Percentiles rank a stretch among this genome's conserved stretches.
phyloP scores from a whole-genome alignment of 1,140 invertebrate genomes.

The Heliconius melpomene region DNA sequence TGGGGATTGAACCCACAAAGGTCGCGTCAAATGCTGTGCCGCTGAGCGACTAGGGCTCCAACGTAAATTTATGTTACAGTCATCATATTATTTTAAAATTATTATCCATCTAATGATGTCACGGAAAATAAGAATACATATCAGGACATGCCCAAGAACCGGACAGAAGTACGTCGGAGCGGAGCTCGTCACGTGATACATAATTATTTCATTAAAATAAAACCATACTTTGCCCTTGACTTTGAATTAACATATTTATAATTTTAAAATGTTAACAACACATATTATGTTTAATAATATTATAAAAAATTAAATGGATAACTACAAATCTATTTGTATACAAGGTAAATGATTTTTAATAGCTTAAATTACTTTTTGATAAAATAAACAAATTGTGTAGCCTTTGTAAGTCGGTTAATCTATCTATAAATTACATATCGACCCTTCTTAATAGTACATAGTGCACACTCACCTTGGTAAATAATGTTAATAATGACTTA shows the following conservation, averaged over 20 bases:
- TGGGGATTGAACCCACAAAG: too few relatives aligned
- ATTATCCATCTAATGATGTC: not conserved
- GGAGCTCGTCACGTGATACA: not conserved
- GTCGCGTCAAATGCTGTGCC: too few relatives aligned
- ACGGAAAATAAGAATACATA: not conserved
- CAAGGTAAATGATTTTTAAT: not conserved
- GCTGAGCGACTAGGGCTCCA: too few relatives aligned
- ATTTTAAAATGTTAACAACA: not conserved
- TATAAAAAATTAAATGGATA: not conserved
- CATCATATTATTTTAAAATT: not conserved
- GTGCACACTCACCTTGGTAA: constrained; percentile 76
- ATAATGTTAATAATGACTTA: constrained; percentile 81
- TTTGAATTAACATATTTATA: constrained; percentile 6
- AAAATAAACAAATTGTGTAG: not conserved
- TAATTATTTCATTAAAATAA: constrained; percentile 13
- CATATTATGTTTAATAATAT: not conserved
- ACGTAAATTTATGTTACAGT: too few relatives aligned
- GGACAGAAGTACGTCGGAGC: not conserved
- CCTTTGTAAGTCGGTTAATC: not conserved
- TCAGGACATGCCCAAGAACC: not conserved
- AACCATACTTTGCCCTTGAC: not conserved
- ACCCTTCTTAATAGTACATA: not conserved
- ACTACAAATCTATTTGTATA: not conserved
- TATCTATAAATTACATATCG: not conserved
- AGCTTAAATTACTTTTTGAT: not conserved